phyloP scores from a whole-genome alignment of 2,113 vertebrate species.

The Pteropus alecto region DNA sequence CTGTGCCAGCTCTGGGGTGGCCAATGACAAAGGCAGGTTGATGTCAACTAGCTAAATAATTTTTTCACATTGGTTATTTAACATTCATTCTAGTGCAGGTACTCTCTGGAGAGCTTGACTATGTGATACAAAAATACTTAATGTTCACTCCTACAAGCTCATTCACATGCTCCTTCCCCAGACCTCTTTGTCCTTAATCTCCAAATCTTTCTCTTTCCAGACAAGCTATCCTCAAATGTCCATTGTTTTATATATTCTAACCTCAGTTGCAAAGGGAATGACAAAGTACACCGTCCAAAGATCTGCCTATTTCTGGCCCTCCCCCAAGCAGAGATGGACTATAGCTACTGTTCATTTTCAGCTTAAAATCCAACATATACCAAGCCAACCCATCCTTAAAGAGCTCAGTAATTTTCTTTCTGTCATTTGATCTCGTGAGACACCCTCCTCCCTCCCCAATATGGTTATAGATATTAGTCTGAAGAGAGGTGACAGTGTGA shows the following conservation, averaged over 20 bases:
- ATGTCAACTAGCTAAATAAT: background rate
- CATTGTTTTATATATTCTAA: background rate
- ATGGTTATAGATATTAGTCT: background rate
- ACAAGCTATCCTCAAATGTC: background rate
- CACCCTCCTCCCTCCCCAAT: fast-evolving
- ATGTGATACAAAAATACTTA: background rate
- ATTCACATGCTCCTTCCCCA: background rate
- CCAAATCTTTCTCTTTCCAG: background rate
- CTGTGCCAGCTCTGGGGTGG: background rate
- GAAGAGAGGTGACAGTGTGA: background rate
- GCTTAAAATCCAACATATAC: background rate
- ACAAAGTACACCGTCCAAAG: background rate
- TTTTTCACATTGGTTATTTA: background rate
- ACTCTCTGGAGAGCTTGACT: background rate
- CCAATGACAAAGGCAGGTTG: background rate
- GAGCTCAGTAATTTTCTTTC: background rate
- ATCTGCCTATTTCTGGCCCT: background rate
- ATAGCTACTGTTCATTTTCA: background rate
- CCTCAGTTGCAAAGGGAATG: background rate
- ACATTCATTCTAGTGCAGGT: background rate
- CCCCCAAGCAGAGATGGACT: background rate
- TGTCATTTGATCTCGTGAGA: background rate
- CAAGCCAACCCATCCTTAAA: background rate
- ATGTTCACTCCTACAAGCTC: background rate
- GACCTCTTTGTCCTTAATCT: background rate